phyloP scores from a whole-genome alignment of 2,113 vertebrate species.

The Carassius gibelio region DNA sequence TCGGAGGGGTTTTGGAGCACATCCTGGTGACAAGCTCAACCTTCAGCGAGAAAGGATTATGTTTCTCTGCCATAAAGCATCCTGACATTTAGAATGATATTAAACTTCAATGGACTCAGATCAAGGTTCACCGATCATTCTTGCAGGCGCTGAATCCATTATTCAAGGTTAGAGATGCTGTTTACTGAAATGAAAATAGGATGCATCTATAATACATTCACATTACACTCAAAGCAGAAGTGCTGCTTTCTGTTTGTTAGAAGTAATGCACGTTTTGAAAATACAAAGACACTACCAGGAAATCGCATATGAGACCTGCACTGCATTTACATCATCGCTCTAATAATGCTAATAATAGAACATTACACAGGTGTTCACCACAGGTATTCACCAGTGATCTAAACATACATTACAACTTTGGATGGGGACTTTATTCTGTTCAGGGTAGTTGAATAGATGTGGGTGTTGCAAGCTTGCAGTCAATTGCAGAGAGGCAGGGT shows the following conservation, averaged over 20 bases:
- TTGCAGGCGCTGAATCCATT: conserved; percentile 66
- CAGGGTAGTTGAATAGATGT: too few relatives aligned
- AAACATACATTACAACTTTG: too few relatives aligned
- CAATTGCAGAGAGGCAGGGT: too few relatives aligned
- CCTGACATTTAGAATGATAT: conserved; percentile 73
- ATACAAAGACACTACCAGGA: conserved; percentile 2
- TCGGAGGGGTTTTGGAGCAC: conserved; percentile 1
- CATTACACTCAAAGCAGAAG: conserved; percentile 29
- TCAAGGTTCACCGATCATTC: conserved; percentile 75
- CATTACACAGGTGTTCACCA: background rate
- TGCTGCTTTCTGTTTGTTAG: conserved; percentile 10
- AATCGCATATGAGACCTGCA: background rate
- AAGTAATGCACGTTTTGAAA: background rate
- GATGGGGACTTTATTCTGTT: too few relatives aligned
- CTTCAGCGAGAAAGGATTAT: conserved; percentile 69
- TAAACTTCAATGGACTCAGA: conserved; percentile 74
- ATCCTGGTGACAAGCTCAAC: conserved; percentile 1
- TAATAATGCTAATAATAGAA: background rate
- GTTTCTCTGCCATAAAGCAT: conserved; percentile 72
- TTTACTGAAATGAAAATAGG: conserved; percentile 62
- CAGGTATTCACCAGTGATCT: background rate
- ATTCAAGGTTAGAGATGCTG: conserved; percentile 61
- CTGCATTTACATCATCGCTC: background rate
- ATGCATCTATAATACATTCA: conserved; percentile 45
- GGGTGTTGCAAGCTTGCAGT: too few relatives aligned